These are phyloP conservation scores for Stenoptilia bipunctidactyla DNA, from an alignment of 2,888 invertebrate species.

Conservation along the genomic window DNA sequence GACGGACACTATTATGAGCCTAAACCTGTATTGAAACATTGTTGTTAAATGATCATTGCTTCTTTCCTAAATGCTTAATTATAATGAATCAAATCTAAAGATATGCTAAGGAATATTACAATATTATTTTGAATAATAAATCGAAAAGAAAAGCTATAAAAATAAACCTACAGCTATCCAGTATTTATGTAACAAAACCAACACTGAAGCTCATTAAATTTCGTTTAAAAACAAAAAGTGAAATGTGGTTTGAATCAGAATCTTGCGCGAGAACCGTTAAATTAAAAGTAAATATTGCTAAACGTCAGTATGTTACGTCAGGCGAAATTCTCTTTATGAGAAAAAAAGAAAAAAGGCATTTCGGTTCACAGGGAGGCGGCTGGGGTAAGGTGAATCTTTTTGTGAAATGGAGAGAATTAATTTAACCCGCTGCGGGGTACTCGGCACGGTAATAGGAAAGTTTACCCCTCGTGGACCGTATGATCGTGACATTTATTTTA, in stretches of 20 bases:
- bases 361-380: conserved; percentile 39
- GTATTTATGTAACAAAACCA: neutral
- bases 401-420: conserved; percentile 71
- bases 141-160: too few relatives aligned
- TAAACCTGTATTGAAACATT: too few relatives aligned
- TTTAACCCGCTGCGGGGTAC: conserved; percentile 72
- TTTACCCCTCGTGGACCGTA: conserved; percentile 64
- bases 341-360: conserved; percentile 44
- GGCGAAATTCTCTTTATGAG: conserved; percentile 43
- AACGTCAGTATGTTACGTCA: conserved; percentile 67
- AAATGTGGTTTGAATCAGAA: conserved; percentile 39
- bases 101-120: too few relatives aligned
- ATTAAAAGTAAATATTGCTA: conserved; percentile 71
- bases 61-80: too few relatives aligned
- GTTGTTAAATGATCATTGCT: too few relatives aligned
- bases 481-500: conserved; percentile 17
- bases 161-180: too few relatives aligned
- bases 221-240: neutral
- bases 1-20: too few relatives aligned
- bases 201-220: neutral
- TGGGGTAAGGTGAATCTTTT: conserved; percentile 66
- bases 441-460: conserved; percentile 67
- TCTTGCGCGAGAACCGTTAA: conserved; percentile 58
- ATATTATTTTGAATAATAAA: too few relatives aligned
- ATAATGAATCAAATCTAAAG: too few relatives aligned